Conservation (phyloP, 2,888 invertebrate species). For the Chymomyza procnemis region DNA sequence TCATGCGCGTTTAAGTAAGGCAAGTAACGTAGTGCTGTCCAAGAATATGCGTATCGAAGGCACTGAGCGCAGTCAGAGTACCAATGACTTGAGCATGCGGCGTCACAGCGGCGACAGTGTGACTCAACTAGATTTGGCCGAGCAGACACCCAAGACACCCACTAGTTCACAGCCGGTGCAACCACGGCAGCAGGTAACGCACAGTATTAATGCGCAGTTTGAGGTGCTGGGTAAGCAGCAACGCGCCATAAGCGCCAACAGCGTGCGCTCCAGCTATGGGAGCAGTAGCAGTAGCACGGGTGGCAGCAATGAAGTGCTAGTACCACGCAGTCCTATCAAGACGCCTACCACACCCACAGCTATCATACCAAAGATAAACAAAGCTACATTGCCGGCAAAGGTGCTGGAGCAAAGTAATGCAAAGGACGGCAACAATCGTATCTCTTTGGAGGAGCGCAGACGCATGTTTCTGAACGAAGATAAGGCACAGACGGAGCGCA, state of each 20-base stretch:
- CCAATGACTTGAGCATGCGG: conserved; percentile 70
- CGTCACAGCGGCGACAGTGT: conserved; percentile 79
- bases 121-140: conserved; percentile 68
- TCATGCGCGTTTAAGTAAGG: conserved; percentile 79
- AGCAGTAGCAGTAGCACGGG: conserved; percentile 30
- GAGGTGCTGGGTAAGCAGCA: conserved; percentile 58
- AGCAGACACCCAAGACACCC: not conserved
- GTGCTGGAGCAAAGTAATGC: conserved; percentile 10
- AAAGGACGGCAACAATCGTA: conserved; percentile 32
- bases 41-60: conserved; percentile 78
- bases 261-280: conserved; percentile 46
- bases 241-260: conserved; percentile 52
- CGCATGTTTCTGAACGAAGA: conserved; percentile 75
- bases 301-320: conserved; percentile 40
- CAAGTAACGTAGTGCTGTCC: conserved; percentile 83
- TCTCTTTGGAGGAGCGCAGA: conserved; percentile 74
- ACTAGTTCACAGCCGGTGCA: not conserved
- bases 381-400: not conserved
- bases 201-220: conserved; percentile 43
- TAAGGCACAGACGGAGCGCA: conserved; percentile 66
- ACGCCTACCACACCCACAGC: conserved; percentile 42
- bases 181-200: not conserved
- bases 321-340: conserved; percentile 43
- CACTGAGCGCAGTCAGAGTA: conserved; percentile 62
- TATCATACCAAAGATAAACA: conserved; percentile 19